Conservation (phyloP, 2,888 invertebrate genomes). For the Tetropium fuscum region DNA sequence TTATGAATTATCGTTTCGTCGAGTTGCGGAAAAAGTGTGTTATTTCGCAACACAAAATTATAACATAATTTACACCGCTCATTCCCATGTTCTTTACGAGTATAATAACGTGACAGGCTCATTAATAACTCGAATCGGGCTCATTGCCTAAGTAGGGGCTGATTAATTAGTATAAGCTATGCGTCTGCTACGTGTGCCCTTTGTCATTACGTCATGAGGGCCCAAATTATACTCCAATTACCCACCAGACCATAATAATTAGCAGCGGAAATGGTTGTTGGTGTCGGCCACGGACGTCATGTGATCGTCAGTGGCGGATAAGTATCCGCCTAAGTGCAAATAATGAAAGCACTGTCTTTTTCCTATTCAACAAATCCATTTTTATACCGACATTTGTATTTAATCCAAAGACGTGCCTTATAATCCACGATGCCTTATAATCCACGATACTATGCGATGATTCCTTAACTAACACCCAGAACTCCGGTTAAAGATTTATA, state of each 20-base stretch:
- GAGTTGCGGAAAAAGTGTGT: background rate
- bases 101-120: constrained; percentile 21
- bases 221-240: constrained; percentile 30
- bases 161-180: constrained; percentile 29
- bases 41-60: background rate
- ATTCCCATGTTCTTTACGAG: constrained; percentile 15
- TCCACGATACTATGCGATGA: no score
- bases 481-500: no score
- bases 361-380: no score
- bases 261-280: constrained; percentile 15
- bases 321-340: no score
- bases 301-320: no score
- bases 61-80: background rate
- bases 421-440: no score
- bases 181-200: constrained; percentile 24
- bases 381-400: no score
- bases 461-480: no score
- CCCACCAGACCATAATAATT: constrained; percentile 27
- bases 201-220: constrained; percentile 25
- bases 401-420: no score
- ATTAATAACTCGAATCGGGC: constrained; percentile 27
- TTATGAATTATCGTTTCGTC: no score
- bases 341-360: no score
- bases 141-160: constrained; percentile 22
- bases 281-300: no score